These are phyloP conservation scores for Agrypnus murinus DNA, from an alignment of 2,888 invertebrate genomes.

Conservation along the genomic window DNA sequence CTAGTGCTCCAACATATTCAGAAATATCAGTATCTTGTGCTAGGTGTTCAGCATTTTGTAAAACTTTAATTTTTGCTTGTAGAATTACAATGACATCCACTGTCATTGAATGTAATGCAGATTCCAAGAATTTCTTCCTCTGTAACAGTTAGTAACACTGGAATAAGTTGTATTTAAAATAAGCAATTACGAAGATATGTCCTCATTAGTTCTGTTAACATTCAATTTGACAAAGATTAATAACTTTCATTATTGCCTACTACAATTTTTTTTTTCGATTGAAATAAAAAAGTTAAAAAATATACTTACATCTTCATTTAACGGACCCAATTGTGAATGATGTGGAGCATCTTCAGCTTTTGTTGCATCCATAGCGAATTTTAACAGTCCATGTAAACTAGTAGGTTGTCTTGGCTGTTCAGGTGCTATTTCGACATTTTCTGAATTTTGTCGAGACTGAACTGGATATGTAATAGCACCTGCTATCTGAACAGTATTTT, in stretches of 20 bases:
- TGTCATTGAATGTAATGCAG: slow-evolving; percentile 81
- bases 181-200: slow-evolving; percentile 3
- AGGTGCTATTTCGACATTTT: slow-evolving; percentile 26
- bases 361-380: slow-evolving; percentile 82
- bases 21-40: slow-evolving; percentile 73
- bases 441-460: background rate
- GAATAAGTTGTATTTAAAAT: background rate
- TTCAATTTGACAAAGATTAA: too few species aligned
- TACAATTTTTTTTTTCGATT: too few species aligned
- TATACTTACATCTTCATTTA: slow-evolving; percentile 78
- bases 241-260: too few species aligned
- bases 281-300: too few species aligned
- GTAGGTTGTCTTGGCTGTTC: slow-evolving; percentile 67
- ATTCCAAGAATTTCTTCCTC: slow-evolving; percentile 82
- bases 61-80: slow-evolving; percentile 75
- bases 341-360: slow-evolving; percentile 75
- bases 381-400: slow-evolving; percentile 75
- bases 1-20: slow-evolving; percentile 79
- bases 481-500: slow-evolving; percentile 26
- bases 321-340: slow-evolving; percentile 72
- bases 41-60: slow-evolving; percentile 72
- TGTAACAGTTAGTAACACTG: slow-evolving; percentile 72
- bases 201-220: too few species aligned
- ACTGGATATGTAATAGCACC: slow-evolving; percentile 41
- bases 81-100: slow-evolving; percentile 82